These are phyloP conservation scores for Syngnathus acus DNA, from an alignment of 2,797 vertebrate genomes.

Conservation along the genomic window DNA sequence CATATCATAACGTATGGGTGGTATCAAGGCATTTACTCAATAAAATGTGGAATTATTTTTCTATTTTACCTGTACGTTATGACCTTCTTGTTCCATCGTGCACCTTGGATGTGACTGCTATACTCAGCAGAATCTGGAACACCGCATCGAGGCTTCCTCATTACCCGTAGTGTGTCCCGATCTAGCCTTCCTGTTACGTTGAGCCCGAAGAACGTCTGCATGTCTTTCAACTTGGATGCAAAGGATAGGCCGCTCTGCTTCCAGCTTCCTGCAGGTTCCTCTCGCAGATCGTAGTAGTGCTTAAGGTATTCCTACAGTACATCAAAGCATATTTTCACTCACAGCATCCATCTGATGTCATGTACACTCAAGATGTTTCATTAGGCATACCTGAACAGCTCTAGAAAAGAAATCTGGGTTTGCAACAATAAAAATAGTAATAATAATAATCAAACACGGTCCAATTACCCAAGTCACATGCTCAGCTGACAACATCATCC, in stretches of 20 bases:
- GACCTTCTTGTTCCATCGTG: constrained; percentile 66
- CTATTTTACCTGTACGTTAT: constrained; percentile 65
- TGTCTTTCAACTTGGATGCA: constrained; percentile 67
- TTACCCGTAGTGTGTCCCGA: constrained; percentile 58
- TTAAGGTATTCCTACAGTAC: constrained; percentile 64
- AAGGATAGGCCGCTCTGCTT: constrained; percentile 60
- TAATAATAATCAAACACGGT: no score
- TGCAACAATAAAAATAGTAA: no score
- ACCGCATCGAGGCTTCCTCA: constrained; percentile 69
- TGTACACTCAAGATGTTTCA: no score
- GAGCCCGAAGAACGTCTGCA: constrained; percentile 75
- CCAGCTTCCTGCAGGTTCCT: constrained; percentile 40
- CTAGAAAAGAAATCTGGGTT: no score
- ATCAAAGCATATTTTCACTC: constrained; percentile 12
- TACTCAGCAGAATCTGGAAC: constrained; percentile 68
- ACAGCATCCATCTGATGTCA: neutral
- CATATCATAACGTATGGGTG: neutral
- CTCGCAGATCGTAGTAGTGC: constrained; percentile 60
- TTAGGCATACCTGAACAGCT: no score
- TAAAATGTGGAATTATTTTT: neutral
- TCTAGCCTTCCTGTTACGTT: constrained; percentile 63
- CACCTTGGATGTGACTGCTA: constrained; percentile 48
- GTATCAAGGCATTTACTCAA: neutral
- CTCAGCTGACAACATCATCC: no score
- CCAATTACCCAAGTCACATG: no score